These are phyloP conservation scores for Cydia fagiglandana DNA, from an alignment of 1,140 invertebrate genomes.

Conservation along the genomic window DNA sequence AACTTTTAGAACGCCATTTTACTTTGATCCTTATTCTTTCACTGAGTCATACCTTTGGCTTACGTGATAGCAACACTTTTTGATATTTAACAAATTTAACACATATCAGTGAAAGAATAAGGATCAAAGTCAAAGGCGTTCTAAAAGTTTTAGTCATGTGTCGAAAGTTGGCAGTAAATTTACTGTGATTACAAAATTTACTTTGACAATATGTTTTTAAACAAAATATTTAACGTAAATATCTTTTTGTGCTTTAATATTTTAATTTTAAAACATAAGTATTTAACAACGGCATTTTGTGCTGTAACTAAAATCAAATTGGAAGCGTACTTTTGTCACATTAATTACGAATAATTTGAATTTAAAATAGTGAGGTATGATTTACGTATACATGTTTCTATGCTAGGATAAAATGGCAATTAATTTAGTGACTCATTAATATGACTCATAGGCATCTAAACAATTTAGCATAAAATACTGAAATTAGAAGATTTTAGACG, in stretches of 20 bases:
- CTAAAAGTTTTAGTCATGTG: too few species aligned
- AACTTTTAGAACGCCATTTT: too few species aligned
- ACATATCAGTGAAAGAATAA: too few species aligned
- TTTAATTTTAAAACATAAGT: background rate
- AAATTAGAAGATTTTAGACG: background rate
- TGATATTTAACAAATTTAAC: too few species aligned
- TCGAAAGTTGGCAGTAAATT: too few species aligned
- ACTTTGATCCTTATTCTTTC: too few species aligned
- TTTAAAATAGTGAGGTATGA: conserved; percentile 74
- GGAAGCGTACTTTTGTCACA: conserved; percentile 38
- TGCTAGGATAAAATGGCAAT: conserved; percentile 33
- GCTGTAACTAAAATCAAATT: conserved; percentile 29
- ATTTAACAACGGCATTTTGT: conserved; percentile 8
- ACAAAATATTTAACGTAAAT: background rate
- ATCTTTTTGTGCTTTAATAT: background rate
- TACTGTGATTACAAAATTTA: too few species aligned
- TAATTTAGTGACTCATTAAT: conserved; percentile 6
- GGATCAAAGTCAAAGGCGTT: too few species aligned
- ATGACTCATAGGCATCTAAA: background rate
- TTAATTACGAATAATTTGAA: conserved; percentile 36
- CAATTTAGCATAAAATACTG: too few species aligned
- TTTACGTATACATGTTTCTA: conserved; percentile 75
- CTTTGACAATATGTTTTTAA: too few species aligned
- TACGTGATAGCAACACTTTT: too few species aligned
- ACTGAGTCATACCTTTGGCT: too few species aligned